These are phyloP conservation scores for Drosophila atripex DNA, from an alignment of 2,888 invertebrate species.

Conservation along the genomic window DNA sequence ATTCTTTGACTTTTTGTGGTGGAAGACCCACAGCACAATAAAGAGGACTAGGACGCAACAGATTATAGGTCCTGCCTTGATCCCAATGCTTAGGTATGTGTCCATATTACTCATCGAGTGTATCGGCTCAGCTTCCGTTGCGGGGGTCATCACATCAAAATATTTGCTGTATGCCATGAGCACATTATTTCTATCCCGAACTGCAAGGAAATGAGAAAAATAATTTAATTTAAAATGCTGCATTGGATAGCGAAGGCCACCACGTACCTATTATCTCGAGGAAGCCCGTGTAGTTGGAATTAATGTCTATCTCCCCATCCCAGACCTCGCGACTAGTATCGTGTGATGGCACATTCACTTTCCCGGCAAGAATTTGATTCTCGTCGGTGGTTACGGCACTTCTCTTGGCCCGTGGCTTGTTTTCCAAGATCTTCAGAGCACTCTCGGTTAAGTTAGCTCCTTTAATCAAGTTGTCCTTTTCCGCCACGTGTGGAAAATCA, in stretches of 20 bases:
- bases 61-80: slow-evolving; percentile 88
- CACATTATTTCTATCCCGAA: slow-evolving; percentile 81
- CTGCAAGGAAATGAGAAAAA: slow-evolving; percentile 39
- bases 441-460: slow-evolving; percentile 79
- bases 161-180: slow-evolving; percentile 90
- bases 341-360: slow-evolving; percentile 16
- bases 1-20: slow-evolving; percentile 87
- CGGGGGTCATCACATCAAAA: slow-evolving; percentile 89
- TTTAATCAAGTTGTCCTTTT: slow-evolving; percentile 75
- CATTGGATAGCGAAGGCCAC: background rate
- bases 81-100: slow-evolving; percentile 85
- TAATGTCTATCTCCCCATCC: slow-evolving; percentile 90
- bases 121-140: slow-evolving; percentile 84
- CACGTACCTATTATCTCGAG: slow-evolving; percentile 91
- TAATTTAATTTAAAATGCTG: background rate
- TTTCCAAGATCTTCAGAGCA: slow-evolving; percentile 78
- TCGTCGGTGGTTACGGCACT: slow-evolving; percentile 65
- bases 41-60: slow-evolving; percentile 87
- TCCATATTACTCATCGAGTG: slow-evolving; percentile 83
- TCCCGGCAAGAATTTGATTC: slow-evolving; percentile 22
- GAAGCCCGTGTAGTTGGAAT: slow-evolving; percentile 93
- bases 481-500: slow-evolving; percentile 52
- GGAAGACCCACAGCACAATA: slow-evolving; percentile 87
- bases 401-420: slow-evolving; percentile 72
- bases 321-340: slow-evolving; percentile 82